Conservation (phyloP, 2,797 vertebrate genomes). For the Sardinella longiceps region DNA sequence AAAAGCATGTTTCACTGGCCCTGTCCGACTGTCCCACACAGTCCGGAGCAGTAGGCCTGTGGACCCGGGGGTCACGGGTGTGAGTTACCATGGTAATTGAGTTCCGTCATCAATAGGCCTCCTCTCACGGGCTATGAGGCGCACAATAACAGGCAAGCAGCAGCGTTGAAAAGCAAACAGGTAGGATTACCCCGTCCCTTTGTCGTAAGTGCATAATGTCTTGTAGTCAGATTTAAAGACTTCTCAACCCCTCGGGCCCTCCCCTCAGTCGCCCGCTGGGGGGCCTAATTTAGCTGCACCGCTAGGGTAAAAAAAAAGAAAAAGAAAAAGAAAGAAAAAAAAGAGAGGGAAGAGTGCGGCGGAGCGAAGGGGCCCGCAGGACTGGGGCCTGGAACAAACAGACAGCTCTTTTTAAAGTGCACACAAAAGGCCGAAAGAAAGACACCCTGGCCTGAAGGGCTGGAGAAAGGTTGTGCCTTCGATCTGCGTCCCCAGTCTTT, state of each 20-base stretch:
- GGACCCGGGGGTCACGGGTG: constrained; percentile 81
- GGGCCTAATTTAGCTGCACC: constrained; percentile 83
- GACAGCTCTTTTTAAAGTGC: constrained; percentile 52
- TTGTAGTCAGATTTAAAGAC: constrained; percentile 96
- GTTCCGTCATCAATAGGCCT: constrained; percentile 88
- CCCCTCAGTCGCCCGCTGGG: constrained; percentile 81
- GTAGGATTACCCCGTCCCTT: constrained; percentile 95
- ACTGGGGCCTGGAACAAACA: constrained; percentile 39
- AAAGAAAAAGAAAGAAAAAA: neutral
- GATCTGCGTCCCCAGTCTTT: constrained; percentile 68
- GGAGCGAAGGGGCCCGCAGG: constrained; percentile 38
- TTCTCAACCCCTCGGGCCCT: constrained; percentile 84
- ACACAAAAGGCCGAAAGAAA: constrained; percentile 45
- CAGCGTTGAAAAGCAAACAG: constrained; percentile 94
- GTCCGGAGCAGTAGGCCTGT: constrained; percentile 68
- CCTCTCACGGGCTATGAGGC: constrained; percentile 88
- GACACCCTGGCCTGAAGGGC: constrained; percentile 67
- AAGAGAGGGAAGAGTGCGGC: neutral
- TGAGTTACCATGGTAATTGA: constrained; percentile 98
- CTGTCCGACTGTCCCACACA: constrained; percentile 56
- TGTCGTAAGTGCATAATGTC: constrained; percentile 96
- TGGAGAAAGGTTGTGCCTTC: constrained; percentile 72
- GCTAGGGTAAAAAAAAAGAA: constrained; percentile 73
- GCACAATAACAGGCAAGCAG: constrained; percentile 90
- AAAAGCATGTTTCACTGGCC: neutral